Percentiles rank a stretch among this genome's conserved stretches.
Evolutionary conservation across 2,113 vertebrate species (phyloP).

Genomic region (Anolis carolinensis): DNA sequence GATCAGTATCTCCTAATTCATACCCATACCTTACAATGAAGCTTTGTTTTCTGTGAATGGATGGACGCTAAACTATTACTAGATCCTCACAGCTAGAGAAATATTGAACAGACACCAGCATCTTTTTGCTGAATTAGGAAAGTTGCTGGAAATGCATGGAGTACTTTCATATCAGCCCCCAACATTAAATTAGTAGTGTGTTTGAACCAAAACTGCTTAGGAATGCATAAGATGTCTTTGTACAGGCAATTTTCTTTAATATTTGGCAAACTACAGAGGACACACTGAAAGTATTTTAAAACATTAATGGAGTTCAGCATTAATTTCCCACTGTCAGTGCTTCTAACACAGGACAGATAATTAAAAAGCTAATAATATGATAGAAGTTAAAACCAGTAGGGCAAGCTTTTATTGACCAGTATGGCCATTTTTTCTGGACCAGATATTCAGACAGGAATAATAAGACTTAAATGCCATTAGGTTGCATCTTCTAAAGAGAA

Average conservation of each 20-base stretch:
- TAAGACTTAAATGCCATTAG: conserved; percentile 35
- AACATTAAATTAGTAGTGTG: neutral
- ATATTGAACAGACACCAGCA: neutral
- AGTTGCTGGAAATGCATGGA: neutral
- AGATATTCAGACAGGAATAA: conserved; percentile 50
- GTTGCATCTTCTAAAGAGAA: conserved; percentile 46
- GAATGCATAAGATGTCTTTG: neutral
- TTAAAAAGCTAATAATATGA: conserved; percentile 10
- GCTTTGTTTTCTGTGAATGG: neutral
- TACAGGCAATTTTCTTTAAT: conserved; percentile 12
- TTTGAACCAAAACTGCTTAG: conserved; percentile 16
- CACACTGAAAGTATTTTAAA: conserved; percentile 30
- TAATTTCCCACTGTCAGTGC: conserved; percentile 34
- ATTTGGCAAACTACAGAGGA: neutral
- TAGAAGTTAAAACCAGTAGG: conserved; percentile 22
- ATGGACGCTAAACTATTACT: neutral
- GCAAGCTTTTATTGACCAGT: conserved; percentile 43
- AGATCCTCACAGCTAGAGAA: conserved; percentile 17
- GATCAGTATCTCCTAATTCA: neutral
- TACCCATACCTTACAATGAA: neutral
- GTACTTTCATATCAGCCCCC: conserved; percentile 36
- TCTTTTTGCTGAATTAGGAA: conserved; percentile 30
- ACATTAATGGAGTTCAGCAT: conserved; percentile 8
- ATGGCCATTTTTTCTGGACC: conserved; percentile 49
- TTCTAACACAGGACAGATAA: conserved; percentile 42